These are phyloP conservation scores for Ceratina calcarata DNA, from an alignment of 1,140 invertebrate genomes.

Conservation along the genomic window DNA sequence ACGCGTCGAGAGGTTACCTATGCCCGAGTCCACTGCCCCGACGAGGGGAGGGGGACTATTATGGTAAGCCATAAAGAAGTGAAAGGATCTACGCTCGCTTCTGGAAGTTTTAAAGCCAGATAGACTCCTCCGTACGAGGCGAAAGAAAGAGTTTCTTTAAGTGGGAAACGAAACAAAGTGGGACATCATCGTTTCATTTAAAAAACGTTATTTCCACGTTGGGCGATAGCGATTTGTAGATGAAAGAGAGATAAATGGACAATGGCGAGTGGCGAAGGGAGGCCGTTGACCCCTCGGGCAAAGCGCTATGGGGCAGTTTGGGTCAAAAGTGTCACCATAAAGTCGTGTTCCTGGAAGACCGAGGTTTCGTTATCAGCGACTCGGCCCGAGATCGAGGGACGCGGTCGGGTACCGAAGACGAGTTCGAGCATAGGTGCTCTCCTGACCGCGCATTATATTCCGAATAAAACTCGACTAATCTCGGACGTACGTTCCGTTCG, in stretches of 20 bases:
- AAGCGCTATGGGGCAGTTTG: conserved; percentile 14
- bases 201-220: too few species aligned
- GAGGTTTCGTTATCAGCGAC: conserved; percentile 43
- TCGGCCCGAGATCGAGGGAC: too few species aligned
- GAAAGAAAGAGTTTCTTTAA: neutral
- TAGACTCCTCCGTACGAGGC: neutral
- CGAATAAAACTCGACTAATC: too few species aligned
- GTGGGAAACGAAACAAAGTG: too few species aligned
- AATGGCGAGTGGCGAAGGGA: conserved; percentile 16
- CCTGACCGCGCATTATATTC: too few species aligned
- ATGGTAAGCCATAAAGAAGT: conserved; percentile 9
- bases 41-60: neutral
- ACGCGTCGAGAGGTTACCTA: conserved; percentile 53
- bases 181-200: too few species aligned
- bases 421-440: too few species aligned
- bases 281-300: conserved; percentile 28
- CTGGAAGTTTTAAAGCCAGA: neutral
- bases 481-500: too few species aligned
- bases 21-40: neutral
- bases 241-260: conserved; percentile 10
- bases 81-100: neutral
- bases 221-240: conserved; percentile 18
- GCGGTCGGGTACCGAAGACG: too few species aligned
- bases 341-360: conserved; percentile 36
- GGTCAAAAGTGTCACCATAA: conserved; percentile 43